These are phyloP conservation scores for Pyrocoelia pectoralis DNA, from an alignment of 2,888 invertebrate genomes.

Conservation along the genomic window DNA sequence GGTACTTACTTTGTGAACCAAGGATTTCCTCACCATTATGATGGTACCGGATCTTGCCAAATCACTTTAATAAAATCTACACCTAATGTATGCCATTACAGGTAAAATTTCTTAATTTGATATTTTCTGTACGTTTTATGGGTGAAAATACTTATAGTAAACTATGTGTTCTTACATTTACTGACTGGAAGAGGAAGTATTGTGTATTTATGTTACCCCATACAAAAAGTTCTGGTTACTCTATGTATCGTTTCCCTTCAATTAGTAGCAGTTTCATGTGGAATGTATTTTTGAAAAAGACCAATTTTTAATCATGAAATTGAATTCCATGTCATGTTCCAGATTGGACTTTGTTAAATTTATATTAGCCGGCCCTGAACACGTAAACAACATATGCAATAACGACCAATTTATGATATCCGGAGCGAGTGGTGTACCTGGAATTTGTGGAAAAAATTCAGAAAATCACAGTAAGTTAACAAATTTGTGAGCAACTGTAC, in stretches of 20 bases:
- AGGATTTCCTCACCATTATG: constrained; percentile 79
- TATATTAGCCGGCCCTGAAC: constrained; percentile 77
- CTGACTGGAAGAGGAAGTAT: no score
- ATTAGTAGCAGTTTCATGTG: no score
- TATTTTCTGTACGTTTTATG: no score
- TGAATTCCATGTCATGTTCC: no score
- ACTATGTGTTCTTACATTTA: no score
- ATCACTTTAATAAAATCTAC: constrained; percentile 80
- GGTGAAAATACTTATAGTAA: no score
- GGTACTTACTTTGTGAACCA: constrained; percentile 87
- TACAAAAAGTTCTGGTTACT: no score
- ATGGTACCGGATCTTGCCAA: constrained; percentile 85
- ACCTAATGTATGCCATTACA: constrained; percentile 83
- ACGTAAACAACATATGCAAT: constrained; percentile 79
- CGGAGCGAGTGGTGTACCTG: constrained; percentile 80
- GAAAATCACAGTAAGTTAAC: constrained; percentile 79
- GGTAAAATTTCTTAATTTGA: constrained; percentile 64
- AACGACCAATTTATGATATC: constrained; percentile 88
- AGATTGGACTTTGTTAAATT: constrained; percentile 84
- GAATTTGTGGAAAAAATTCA: constrained; percentile 81
- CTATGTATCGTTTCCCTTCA: no score
- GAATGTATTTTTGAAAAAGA: no score
- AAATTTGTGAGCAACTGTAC: no score
- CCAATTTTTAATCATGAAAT: no score
- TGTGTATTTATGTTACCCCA: no score